Evolutionary conservation across 2,888 invertebrate genomes (phyloP).

Genomic region (Eupithecia vulgata): DNA sequence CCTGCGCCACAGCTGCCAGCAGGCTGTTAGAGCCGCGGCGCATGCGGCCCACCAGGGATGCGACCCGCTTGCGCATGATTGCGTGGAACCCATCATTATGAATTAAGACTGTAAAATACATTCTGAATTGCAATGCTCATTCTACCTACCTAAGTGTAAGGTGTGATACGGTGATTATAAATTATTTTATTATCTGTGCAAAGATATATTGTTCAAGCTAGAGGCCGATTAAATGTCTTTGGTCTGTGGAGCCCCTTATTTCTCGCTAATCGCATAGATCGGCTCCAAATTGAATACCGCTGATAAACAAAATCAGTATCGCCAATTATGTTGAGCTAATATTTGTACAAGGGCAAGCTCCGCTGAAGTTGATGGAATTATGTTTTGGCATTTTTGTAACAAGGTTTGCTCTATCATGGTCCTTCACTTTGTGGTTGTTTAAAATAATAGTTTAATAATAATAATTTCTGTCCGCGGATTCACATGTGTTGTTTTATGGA

Average conservation of each 20-base stretch:
- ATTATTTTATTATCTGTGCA: no score
- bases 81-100: no score
- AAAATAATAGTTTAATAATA: neutral
- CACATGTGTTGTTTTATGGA: no score
- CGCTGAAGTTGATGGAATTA: neutral
- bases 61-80: no score
- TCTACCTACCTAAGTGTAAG: no score
- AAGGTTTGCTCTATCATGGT: constrained; percentile 11
- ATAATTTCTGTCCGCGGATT: no score
- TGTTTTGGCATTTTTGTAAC: neutral
- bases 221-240: neutral
- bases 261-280: constrained; percentile 55
- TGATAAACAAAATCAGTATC: constrained; percentile 53
- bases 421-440: neutral
- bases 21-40: no score
- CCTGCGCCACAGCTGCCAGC: no score
- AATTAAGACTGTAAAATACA: no score
- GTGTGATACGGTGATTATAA: no score
- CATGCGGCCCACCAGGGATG: no score
- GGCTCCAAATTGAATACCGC: constrained; percentile 52
- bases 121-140: no score
- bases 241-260: constrained; percentile 23
- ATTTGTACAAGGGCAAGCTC: constrained; percentile 5
- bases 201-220: neutral
- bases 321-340: constrained; percentile 57